Evolutionary conservation across 53 echinoderm and acorn worm species (phyloP).

Genomic region (Luidia sarsii): DNA sequence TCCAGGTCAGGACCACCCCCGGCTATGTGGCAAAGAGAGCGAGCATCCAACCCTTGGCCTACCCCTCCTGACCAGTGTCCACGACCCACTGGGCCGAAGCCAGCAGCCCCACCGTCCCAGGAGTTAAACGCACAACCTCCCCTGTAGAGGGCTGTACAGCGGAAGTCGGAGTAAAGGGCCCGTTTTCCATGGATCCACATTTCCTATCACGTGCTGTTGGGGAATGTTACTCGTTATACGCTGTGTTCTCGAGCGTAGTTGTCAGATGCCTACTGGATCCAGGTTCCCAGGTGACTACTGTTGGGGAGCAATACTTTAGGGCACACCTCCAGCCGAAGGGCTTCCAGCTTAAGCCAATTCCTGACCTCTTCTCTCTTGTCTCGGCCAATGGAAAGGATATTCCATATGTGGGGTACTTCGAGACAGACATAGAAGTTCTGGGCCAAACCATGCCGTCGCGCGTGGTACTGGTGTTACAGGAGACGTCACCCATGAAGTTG

Average conservation of each 20-base stretch:
- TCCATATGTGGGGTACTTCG: constrained; percentile 21
- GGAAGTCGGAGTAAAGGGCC: not conserved
- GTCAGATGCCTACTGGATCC: constrained; percentile 24
- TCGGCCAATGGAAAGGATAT: too few relatives aligned
- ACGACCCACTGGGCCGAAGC: too few relatives aligned
- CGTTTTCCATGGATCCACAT: not conserved
- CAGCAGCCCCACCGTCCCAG: not conserved
- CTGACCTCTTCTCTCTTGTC: not conserved
- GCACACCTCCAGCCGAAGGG: not conserved
- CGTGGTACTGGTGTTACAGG: too few relatives aligned
- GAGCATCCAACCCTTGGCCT: not conserved
- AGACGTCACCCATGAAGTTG: not conserved
- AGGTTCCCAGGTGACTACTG: constrained; percentile 35
- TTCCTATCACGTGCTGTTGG: constrained; percentile 23
- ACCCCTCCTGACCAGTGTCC: not conserved
- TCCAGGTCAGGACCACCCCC: not conserved
- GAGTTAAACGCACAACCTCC: constrained; percentile 4
- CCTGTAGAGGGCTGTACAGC: constrained; percentile 10
- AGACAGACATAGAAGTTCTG: constrained; percentile 9
- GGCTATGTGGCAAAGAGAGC: not conserved
- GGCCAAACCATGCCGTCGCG: too few relatives aligned
- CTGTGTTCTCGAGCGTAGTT: not conserved
- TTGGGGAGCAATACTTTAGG: constrained; percentile 5
- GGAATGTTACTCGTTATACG: constrained; percentile 15
- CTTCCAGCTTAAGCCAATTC: not conserved